Conservation (phyloP, 2,888 invertebrate species). For the Dromius quadrimaculatus region DNA sequence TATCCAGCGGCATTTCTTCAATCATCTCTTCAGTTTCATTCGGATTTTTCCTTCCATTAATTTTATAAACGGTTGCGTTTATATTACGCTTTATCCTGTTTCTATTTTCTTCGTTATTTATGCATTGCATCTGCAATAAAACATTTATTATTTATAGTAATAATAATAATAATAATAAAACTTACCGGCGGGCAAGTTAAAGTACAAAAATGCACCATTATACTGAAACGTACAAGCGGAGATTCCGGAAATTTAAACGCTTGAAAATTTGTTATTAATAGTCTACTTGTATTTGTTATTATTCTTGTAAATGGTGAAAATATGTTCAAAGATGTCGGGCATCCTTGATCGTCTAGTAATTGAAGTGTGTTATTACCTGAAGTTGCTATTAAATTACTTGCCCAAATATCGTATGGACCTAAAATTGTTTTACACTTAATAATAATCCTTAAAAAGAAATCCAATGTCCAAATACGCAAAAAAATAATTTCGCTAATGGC, state of each 20-base stretch:
- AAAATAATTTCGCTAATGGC: too few species aligned
- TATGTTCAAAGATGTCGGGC: constrained; percentile 78
- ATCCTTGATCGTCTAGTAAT: constrained; percentile 82
- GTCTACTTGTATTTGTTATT: constrained; percentile 60
- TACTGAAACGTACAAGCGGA: constrained; percentile 84
- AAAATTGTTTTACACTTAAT: constrained; percentile 47
- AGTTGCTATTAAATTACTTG: constrained; percentile 84
- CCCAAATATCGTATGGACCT: constrained; percentile 75
- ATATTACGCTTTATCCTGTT: constrained; percentile 59
- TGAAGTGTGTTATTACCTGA: constrained; percentile 82
- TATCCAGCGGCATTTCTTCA: constrained; percentile 70
- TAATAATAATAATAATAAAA: constrained; percentile 52
- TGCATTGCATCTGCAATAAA: constrained; percentile 42
- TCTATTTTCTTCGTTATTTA: constrained; percentile 22
- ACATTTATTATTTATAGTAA: constrained; percentile 13
- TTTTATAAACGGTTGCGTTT: constrained; percentile 40
- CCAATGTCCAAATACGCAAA: too few species aligned
- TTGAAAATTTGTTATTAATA: constrained; percentile 76
- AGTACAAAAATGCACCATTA: constrained; percentile 86
- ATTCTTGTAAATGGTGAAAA: constrained; percentile 68
- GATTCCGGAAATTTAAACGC: constrained; percentile 91
- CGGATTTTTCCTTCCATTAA: constrained; percentile 52
- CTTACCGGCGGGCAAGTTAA: constrained; percentile 75
- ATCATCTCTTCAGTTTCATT: constrained; percentile 58
- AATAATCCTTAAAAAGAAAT: too few species aligned